Evolutionary conservation across 2,797 vertebrate genomes (phyloP).

Genomic region (Anolis apletophallus): DNA sequence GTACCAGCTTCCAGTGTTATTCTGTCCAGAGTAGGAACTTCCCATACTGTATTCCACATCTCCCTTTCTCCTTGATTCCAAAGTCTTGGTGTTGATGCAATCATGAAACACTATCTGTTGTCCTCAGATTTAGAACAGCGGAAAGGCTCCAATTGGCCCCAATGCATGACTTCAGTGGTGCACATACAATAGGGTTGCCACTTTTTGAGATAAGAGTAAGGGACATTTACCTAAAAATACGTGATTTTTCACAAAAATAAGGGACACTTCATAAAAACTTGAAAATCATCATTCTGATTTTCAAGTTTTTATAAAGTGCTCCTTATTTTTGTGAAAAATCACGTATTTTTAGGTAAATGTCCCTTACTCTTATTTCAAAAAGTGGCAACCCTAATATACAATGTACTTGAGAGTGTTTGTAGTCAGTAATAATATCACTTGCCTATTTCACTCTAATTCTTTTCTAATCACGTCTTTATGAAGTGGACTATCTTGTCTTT

Average conservation of each 20-base stretch:
- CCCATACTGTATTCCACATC: not conserved
- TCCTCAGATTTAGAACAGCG: not conserved
- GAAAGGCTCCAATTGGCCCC: not conserved
- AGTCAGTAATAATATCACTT: not conserved
- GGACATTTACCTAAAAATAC: too few relatives aligned
- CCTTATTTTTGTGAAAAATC: too few relatives aligned
- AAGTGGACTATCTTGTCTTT: not conserved
- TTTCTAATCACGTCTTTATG: not conserved
- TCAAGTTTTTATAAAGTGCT: too few relatives aligned
- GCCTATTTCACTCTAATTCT: not conserved
- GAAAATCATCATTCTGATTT: too few relatives aligned
- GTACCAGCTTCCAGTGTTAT: not conserved
- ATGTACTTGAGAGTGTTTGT: not conserved
- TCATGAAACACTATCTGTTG: not conserved
- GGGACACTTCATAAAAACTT: too few relatives aligned
- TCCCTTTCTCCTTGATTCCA: not conserved
- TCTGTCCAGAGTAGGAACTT: not conserved
- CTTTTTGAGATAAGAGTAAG: too few relatives aligned
- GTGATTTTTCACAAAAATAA: too few relatives aligned
- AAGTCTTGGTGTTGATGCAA: not conserved
- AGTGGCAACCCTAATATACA: too few relatives aligned
- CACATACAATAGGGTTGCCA: too few relatives aligned
- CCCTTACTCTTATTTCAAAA: too few relatives aligned
- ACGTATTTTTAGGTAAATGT: too few relatives aligned
- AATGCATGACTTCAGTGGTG: not conserved